phyloP scores from a whole-genome alignment of 2,797 vertebrate species.

The Zenarchopterus dispar region DNA sequence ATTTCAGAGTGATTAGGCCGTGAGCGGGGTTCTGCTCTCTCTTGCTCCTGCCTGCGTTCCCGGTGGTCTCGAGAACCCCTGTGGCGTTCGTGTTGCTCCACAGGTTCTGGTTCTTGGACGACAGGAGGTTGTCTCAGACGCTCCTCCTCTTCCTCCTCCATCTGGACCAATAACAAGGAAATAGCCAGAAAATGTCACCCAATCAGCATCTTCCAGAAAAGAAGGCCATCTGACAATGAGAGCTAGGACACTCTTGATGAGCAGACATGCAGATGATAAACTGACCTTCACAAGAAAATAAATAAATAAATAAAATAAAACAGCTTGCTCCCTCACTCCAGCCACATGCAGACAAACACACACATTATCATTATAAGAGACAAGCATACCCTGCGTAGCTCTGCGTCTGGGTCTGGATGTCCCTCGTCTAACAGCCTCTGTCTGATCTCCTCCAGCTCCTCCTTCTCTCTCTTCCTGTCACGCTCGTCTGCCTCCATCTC shows the following conservation, averaged over 20 bases:
- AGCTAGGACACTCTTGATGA: conserved; percentile 29
- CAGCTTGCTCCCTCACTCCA: conserved; percentile 27
- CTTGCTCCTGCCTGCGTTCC: conserved; percentile 79
- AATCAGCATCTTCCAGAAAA: conserved; percentile 29
- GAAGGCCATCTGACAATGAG: conserved; percentile 41
- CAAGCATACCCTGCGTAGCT: conserved; percentile 92
- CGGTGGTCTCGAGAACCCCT: conserved; percentile 86
- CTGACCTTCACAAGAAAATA: conserved; percentile 75
- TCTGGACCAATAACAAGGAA: conserved; percentile 80
- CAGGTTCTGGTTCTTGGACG: conserved; percentile 87
- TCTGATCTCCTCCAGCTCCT: conserved; percentile 97
- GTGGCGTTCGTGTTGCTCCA: conserved; percentile 89
- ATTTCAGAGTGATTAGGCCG: conserved; percentile 86
- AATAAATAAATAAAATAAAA: conserved; percentile 8
- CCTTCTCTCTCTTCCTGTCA: conserved; percentile 97
- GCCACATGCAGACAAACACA: conserved; percentile 17
- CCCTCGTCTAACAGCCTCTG: conserved; percentile 97
- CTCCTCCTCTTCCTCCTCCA: conserved; percentile 96
- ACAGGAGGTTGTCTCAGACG: conserved; percentile 91
- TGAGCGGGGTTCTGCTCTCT: conserved; percentile 72
- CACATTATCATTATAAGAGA: not conserved
- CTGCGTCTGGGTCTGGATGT: conserved; percentile 97
- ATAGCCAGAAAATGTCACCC: conserved; percentile 29
- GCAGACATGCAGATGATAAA: conserved; percentile 55
- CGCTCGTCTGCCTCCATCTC: conserved; percentile 98